phyloP scores from a whole-genome alignment of 2,113 vertebrate genomes.

The Onychostoma macrolepis region DNA sequence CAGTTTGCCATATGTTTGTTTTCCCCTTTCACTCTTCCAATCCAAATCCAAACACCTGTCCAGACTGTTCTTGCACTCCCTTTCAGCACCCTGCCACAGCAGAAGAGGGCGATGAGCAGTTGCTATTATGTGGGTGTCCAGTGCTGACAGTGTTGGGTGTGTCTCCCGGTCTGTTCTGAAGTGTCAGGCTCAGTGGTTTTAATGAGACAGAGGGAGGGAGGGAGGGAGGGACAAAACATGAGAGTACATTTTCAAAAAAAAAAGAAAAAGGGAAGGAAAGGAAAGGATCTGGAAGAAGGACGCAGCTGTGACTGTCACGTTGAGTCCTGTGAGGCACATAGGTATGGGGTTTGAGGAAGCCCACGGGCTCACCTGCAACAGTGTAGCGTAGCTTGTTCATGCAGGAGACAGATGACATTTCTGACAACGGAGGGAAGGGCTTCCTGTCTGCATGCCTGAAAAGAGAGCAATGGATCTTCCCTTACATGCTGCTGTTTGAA shows the following conservation, averaged over 20 bases:
- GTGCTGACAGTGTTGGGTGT: conserved; percentile 9
- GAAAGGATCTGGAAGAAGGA: conserved; percentile 27
- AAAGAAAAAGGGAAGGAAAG: not conserved
- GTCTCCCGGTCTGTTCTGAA: conserved; percentile 33
- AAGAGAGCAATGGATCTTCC: conserved; percentile 20
- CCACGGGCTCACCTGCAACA: conserved; percentile 32
- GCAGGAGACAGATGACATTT: conserved; percentile 39
- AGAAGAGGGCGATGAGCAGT: not conserved
- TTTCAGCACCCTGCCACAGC: conserved; percentile 1
- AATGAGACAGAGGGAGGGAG: conserved; percentile 34
- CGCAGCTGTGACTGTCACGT: conserved; percentile 49
- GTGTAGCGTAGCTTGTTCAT: conserved; percentile 5
- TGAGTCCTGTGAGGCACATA: conserved; percentile 28
- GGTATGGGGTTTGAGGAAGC: conserved; percentile 37
- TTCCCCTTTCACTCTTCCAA: not conserved
- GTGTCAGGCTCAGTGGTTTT: conserved; percentile 5
- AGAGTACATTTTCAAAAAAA: not conserved
- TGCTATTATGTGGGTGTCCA: conserved; percentile 19
- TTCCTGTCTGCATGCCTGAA: conserved; percentile 33
- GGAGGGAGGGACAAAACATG: not conserved
- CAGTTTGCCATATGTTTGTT: conserved; percentile 2
- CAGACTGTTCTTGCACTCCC: conserved; percentile 16
- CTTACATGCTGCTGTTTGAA: conserved; percentile 39
- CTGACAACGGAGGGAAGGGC: conserved; percentile 21
- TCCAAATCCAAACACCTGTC: conserved; percentile 18